Percentiles rank a stretch among this genome's conserved stretches.
Conservation (phyloP, 2,113 vertebrate genomes). For the Petromus typicus region DNA sequence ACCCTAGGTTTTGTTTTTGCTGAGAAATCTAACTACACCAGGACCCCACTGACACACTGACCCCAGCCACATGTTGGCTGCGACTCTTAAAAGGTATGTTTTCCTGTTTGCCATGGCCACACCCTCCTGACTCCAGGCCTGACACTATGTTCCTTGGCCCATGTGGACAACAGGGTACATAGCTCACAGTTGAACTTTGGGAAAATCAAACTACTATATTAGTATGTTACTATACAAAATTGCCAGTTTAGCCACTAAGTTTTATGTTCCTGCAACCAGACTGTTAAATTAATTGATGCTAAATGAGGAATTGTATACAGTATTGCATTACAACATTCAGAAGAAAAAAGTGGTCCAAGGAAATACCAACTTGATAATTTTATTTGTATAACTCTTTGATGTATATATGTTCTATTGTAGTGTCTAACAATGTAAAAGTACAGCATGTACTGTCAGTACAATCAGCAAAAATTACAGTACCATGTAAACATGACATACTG, state of each 20-base stretch:
- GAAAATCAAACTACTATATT: not conserved
- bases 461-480: not conserved
- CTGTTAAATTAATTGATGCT: not conserved
- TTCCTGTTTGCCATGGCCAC: not conserved
- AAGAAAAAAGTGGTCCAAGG: not conserved
- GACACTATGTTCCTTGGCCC: not conserved
- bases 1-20: conserved; percentile 3
- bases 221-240: not conserved
- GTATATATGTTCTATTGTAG: not conserved
- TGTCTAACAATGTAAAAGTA: not conserved
- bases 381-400: not conserved
- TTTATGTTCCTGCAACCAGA: not conserved
- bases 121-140: not conserved
- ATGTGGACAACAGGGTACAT: not conserved
- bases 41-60: not conserved
- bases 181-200: not conserved
- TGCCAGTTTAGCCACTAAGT: not conserved
- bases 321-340: not conserved
- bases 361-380: not conserved
- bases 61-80: not conserved
- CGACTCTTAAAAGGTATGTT: not conserved
- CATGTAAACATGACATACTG: not conserved
- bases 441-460: not conserved
- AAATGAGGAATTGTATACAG: not conserved
- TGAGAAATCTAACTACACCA: not conserved